Conservation (phyloP, 92 coral and sea anemone genomes). For the Paragorgia papillata region DNA sequence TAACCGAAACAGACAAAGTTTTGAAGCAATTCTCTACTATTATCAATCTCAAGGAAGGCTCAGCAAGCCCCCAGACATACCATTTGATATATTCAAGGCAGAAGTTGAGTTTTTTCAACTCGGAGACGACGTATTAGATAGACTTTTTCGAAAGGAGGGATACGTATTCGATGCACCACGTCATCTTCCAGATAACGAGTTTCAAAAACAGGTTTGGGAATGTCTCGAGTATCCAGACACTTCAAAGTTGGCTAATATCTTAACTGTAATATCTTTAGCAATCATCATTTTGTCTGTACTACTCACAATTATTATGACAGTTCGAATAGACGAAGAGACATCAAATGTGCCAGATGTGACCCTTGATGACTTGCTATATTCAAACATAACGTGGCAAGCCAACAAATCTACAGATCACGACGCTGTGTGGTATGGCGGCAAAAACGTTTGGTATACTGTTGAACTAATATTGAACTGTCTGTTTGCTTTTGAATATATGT, state of each 20-base stretch:
- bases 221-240: constrained; percentile 95
- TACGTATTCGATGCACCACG: constrained; percentile 64
- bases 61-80: constrained; percentile 85
- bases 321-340: constrained; percentile 48
- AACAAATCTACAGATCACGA: constrained; percentile 37
- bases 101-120: constrained; percentile 94
- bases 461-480: constrained; percentile 43
- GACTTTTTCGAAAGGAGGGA: constrained; percentile 80
- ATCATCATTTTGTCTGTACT: constrained; percentile 78
- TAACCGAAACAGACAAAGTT: constrained; percentile 90
- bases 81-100: constrained; percentile 80
- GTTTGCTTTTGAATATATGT: constrained; percentile 81
- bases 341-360: neutral
- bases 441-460: constrained; percentile 67
- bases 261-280: constrained; percentile 75
- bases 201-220: constrained; percentile 85
- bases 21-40: constrained; percentile 91
- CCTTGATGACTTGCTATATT: constrained; percentile 6
- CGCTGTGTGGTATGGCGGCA: constrained; percentile 68
- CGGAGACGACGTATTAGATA: constrained; percentile 82
- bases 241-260: constrained; percentile 68
- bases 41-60: constrained; percentile 94
- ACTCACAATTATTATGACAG: constrained; percentile 66
- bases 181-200: constrained; percentile 61
- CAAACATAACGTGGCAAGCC: neutral